Evolutionary conservation across 2,113 vertebrate species (phyloP).

Genomic region (Spilogale gracilis): DNA sequence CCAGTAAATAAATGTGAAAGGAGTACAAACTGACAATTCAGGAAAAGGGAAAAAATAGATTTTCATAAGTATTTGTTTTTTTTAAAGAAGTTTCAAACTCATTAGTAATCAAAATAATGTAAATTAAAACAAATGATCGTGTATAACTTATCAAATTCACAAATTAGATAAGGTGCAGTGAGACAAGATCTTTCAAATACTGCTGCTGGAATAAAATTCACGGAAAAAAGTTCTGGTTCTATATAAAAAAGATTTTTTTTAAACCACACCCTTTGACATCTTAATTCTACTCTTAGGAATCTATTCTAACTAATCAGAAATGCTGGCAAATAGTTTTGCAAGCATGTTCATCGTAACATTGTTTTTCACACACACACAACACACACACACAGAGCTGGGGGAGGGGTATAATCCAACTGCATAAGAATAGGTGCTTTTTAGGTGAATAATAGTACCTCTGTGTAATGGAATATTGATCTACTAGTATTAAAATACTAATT

Average conservation of each 20-base stretch:
- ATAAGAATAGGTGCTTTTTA: background rate
- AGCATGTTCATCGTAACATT: background rate
- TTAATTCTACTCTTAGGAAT: background rate
- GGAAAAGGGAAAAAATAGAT: background rate
- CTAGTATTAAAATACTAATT: background rate
- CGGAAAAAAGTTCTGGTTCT: background rate
- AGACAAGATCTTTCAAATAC: background rate
- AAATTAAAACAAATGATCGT: background rate
- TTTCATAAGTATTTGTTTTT: background rate
- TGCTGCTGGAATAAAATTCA: background rate
- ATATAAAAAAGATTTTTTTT: background rate
- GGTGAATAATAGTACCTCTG: background rate
- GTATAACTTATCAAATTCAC: background rate
- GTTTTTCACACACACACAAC: background rate
- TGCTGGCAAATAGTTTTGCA: background rate
- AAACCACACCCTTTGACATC: background rate
- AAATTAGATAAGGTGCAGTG: background rate
- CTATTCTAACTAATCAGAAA: slow-evolving; percentile 27
- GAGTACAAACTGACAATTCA: background rate
- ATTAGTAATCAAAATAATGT: background rate
- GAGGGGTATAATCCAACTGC: background rate
- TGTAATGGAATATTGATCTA: background rate
- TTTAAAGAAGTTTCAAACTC: background rate
- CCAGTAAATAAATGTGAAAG: background rate
- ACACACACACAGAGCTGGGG: background rate